Evolutionary conservation across 1,140 invertebrate genomes (phyloP), one percentile per base, ranked within the genome.

Genomic region (Drosophila bocqueti): DNA sequence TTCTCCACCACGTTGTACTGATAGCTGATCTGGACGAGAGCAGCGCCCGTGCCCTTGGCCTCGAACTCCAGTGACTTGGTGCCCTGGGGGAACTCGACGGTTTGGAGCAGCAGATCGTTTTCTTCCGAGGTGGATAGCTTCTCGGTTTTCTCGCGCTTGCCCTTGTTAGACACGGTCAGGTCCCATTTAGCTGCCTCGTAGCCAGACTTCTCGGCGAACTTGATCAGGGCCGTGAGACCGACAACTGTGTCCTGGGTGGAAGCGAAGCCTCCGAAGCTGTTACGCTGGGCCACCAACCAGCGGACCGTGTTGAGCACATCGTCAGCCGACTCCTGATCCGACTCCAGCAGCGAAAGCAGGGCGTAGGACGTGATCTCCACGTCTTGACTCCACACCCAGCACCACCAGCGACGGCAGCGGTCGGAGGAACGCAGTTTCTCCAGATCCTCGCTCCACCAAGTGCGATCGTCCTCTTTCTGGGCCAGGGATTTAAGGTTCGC

Each of bases 1-100:
- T 96, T 96, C 2, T 97, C 96, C 79, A 97, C 96, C 40, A 97
- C 93, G 92, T 98, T 97, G 91, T 97, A 98, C 58, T 95, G 94
- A 79, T 96, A 97, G 16, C 96, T 95, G 1, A 98, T 95, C 93
- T 97, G 96, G 16, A 97, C 93, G 29, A 98, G 92, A 4, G 95
- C 96, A 75, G 97, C 95, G 31, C 97, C 97, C 46, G 92, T 94
- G 36, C 97, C 97, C 52, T 93, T 94, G 0, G 96, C 96, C 34
- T 95, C 94, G 43, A 91, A 67, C 95, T 92, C 61, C 94, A 94
- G 11, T 95, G 79, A 76, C 61, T 82, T 77, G 49, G 83, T 90
- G 55, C 87, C 84, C 24, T 82, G 78, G 0, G 91, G 91, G 65
- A 92, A 92, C 59, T 92, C 91, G 1, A 92, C 76, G 4, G 69